phyloP scores from a whole-genome alignment of 2,888 invertebrate genomes.

The Carterocephalus palaemon region DNA sequence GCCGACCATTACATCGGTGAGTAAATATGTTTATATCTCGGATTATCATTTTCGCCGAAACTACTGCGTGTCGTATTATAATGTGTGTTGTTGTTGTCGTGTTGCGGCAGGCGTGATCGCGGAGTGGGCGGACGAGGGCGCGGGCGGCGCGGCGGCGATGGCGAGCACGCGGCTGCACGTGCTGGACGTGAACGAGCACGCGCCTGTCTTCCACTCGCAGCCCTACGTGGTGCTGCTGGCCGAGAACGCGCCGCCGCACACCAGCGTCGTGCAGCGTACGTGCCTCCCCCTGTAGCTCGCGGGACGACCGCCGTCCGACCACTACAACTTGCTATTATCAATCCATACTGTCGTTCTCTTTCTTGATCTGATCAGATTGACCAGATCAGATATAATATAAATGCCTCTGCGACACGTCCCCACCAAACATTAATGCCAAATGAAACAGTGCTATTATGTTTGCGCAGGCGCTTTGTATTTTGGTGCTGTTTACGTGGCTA shows the following conservation, averaged over 20 bases:
- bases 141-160: conserved; percentile 82
- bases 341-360: conserved; percentile 2
- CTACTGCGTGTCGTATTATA: neutral
- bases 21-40: too few relatives aligned
- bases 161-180: conserved; percentile 88
- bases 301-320: neutral
- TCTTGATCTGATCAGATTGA: too few relatives aligned
- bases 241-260: conserved; percentile 90
- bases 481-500: too few relatives aligned
- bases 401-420: too few relatives aligned
- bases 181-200: conserved; percentile 93
- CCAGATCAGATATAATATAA: too few relatives aligned
- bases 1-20: conserved; percentile 85
- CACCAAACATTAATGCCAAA: too few relatives aligned
- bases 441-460: too few relatives aligned
- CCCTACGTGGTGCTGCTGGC: conserved; percentile 88
- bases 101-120: conserved; percentile 53
- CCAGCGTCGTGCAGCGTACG: conserved; percentile 84
- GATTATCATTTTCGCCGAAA: too few relatives aligned
- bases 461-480: too few relatives aligned
- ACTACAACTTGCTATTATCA: too few relatives aligned
- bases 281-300: conserved; percentile 7
- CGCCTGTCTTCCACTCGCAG: conserved; percentile 90
- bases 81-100: neutral
- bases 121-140: conserved; percentile 52